phyloP scores from a whole-genome alignment of 2,888 invertebrate species.

The Meteorus colon region DNA sequence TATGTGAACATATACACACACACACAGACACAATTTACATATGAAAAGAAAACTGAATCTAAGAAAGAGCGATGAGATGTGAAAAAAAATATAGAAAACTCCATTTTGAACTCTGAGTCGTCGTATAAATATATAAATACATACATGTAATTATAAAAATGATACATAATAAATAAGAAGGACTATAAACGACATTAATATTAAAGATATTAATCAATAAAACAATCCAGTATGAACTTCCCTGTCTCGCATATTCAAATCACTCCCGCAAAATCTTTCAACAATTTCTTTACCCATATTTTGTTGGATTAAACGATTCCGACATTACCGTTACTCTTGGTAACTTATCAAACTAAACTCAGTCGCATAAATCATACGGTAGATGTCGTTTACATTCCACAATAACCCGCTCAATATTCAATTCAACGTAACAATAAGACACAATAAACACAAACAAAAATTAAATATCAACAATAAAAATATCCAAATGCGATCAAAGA shows the following conservation, averaged over 20 bases:
- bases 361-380: not conserved
- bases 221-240: too few relatives aligned
- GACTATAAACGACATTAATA: constrained; percentile 59
- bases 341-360: not conserved
- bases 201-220: constrained; percentile 63
- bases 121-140: constrained; percentile 63
- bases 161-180: constrained; percentile 55
- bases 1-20: not conserved
- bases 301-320: not conserved
- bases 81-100: constrained; percentile 52
- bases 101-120: constrained; percentile 59
- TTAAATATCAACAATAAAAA: not conserved
- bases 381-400: not conserved
- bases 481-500: not conserved
- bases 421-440: not conserved
- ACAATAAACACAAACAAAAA: not conserved
- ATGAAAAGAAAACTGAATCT: not conserved
- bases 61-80: not conserved
- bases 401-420: not conserved
- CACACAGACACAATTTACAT: not conserved
- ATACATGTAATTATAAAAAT: constrained; percentile 61
- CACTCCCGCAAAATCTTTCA: not conserved
- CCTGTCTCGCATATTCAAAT: not conserved
- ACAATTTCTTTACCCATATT: not conserved
- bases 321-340: not conserved